Evolutionary conservation across 2,113 vertebrate genomes (phyloP).

Genomic region (Stercorarius parasiticus): DNA sequence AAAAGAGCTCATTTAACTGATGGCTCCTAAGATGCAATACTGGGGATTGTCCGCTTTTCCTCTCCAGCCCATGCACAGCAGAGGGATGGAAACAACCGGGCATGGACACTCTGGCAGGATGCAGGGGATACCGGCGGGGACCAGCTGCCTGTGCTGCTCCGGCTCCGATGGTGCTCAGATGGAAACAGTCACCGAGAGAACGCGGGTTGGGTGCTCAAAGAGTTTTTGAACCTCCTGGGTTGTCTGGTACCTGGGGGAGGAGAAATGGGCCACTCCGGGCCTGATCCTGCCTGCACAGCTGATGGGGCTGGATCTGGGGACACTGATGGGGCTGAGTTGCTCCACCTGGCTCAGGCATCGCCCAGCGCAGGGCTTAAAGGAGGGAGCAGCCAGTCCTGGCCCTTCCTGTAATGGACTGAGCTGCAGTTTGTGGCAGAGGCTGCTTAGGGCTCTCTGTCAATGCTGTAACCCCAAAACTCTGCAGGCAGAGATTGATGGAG

Average conservation of each 20-base stretch:
- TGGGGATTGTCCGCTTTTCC: neutral
- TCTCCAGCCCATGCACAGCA: neutral
- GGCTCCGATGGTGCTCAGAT: accelerated
- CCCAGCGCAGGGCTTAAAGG: neutral
- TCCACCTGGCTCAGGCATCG: neutral
- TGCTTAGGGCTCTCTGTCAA: neutral
- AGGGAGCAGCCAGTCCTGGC: neutral
- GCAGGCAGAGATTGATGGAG: neutral
- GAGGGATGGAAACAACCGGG: neutral
- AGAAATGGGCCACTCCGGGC: accelerated
- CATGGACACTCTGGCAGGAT: neutral
- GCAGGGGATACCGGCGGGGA: accelerated
- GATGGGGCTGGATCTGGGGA: neutral
- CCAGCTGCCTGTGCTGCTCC: accelerated
- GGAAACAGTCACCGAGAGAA: neutral
- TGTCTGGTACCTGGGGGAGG: accelerated
- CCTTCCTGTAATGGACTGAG: no score
- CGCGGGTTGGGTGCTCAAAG: accelerated
- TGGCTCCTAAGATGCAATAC: neutral
- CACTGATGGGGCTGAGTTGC: neutral
- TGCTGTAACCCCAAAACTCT: neutral
- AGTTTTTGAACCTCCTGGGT: neutral
- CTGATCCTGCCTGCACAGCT: neutral
- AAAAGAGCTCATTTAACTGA: neutral
- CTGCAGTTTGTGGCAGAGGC: neutral